A percentile compares a stretch with the other conserved stretches of the same genome.
phyloP scores from a whole-genome alignment of 2,113 vertebrate species.

The Actenoides hombroni region DNA sequence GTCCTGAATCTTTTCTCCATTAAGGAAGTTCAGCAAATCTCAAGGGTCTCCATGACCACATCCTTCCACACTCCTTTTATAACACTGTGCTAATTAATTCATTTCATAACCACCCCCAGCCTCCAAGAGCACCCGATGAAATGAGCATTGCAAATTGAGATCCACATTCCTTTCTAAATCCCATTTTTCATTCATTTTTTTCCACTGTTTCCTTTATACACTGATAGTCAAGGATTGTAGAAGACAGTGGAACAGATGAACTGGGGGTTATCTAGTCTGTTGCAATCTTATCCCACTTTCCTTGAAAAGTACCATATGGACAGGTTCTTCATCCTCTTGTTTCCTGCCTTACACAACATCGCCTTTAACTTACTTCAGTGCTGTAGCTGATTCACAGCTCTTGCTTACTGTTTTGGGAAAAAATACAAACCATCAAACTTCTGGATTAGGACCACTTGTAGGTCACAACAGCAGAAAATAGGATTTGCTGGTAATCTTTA shows the following conservation, averaged over 20 bases:
- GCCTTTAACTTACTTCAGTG: not conserved
- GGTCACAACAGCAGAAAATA: not conserved
- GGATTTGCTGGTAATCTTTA: not conserved
- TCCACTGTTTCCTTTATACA: not conserved
- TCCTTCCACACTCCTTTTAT: not conserved
- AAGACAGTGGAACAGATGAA: not conserved
- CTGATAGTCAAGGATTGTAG: not conserved
- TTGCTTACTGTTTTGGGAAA: fast-evolving
- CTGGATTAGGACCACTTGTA: not conserved
- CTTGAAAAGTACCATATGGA: not conserved
- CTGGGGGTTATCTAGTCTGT: not conserved
- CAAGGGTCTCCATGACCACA: not conserved
- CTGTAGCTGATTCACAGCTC: not conserved
- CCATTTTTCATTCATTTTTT: not conserved
- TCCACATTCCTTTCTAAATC: not conserved
- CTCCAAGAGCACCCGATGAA: not conserved
- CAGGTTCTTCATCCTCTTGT: not conserved
- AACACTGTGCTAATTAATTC: not conserved
- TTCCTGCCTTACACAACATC: not conserved
- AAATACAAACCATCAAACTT: not conserved
- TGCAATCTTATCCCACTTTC: not conserved
- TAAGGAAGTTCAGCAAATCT: not conserved
- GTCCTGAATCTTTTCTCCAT: not conserved
- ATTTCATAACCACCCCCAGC: not conserved
- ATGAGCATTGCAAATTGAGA: not conserved